These are phyloP conservation scores for Chaetogeoica ovagalla DNA, from an alignment of 2,888 invertebrate species.

Conservation along the genomic window DNA sequence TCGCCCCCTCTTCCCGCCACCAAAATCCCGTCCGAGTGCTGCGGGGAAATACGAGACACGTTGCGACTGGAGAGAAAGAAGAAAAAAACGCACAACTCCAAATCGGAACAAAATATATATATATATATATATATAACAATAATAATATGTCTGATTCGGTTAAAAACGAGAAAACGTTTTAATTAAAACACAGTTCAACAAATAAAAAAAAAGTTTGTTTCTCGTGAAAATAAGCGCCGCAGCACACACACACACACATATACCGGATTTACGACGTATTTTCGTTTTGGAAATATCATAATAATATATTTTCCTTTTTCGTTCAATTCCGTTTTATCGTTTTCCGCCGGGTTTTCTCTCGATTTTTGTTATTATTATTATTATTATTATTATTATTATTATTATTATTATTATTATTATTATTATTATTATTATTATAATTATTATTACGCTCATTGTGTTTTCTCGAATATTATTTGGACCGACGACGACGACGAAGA, in stretches of 20 bases:
- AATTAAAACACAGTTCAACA: slow-evolving; percentile 44
- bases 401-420: slow-evolving; percentile 43
- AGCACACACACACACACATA: neutral
- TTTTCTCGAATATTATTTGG: slow-evolving; percentile 28
- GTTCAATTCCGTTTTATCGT: slow-evolving; percentile 29
- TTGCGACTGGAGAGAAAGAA: too few relatives aligned
- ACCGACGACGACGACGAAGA: slow-evolving; percentile 10
- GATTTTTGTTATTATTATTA: slow-evolving; percentile 40
- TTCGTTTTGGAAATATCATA: slow-evolving; percentile 35
- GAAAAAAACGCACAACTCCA: too few relatives aligned
- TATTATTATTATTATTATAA: slow-evolving; percentile 36
- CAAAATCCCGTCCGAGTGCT: too few relatives aligned
- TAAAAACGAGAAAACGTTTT: slow-evolving; percentile 33
- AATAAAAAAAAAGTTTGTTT: slow-evolving; percentile 38
- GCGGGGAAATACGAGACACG: too few relatives aligned
- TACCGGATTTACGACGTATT: slow-evolving; percentile 18
- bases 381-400: slow-evolving; percentile 46
- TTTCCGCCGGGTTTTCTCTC: slow-evolving; percentile 26
- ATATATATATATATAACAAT: neutral
- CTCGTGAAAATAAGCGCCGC: neutral
- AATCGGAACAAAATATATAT: too few relatives aligned
- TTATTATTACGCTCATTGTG: slow-evolving; percentile 50
- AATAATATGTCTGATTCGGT: slow-evolving; percentile 4
- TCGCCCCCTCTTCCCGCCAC: too few relatives aligned
- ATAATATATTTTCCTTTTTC: slow-evolving; percentile 37